Evolutionary conservation across 2,888 invertebrate species (phyloP).

Genomic region (Laspeyria flexula): DNA sequence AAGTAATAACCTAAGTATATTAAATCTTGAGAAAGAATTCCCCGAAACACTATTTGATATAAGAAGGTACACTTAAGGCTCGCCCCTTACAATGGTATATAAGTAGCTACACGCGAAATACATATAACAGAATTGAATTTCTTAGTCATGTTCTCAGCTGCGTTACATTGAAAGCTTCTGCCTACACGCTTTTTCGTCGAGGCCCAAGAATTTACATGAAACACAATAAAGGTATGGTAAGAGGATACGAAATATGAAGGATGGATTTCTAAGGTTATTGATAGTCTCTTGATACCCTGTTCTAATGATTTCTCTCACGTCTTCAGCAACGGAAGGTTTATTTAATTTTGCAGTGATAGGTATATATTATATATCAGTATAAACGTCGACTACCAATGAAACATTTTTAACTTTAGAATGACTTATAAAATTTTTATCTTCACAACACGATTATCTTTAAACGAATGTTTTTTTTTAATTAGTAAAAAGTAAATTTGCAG

Average conservation of each 20-base stretch:
- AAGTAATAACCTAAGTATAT: not conserved
- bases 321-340: not conserved
- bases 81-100: constrained; percentile 16
- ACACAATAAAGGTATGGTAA: constrained; percentile 41
- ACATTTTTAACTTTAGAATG: no score
- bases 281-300: constrained; percentile 13
- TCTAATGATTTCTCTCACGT: constrained; percentile 16
- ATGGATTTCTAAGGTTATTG: constrained; percentile 33
- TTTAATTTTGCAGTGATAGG: not conserved
- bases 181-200: constrained; percentile 31
- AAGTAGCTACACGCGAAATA: constrained; percentile 10
- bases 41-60: not conserved
- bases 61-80: constrained; percentile 18
- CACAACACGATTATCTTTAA: no score
- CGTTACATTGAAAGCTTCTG: constrained; percentile 29
- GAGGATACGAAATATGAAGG: constrained; percentile 29
- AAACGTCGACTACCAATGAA: no score
- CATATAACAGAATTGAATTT: constrained; percentile 58
- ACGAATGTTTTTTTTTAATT: no score
- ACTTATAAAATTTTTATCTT: no score
- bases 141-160: constrained; percentile 53
- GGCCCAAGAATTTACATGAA: constrained; percentile 39
- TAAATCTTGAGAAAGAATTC: not conserved
- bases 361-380: no score
- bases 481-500: no score